phyloP scores from a whole-genome alignment of 2,888 invertebrate genomes.

The Saturnia pavonia region DNA sequence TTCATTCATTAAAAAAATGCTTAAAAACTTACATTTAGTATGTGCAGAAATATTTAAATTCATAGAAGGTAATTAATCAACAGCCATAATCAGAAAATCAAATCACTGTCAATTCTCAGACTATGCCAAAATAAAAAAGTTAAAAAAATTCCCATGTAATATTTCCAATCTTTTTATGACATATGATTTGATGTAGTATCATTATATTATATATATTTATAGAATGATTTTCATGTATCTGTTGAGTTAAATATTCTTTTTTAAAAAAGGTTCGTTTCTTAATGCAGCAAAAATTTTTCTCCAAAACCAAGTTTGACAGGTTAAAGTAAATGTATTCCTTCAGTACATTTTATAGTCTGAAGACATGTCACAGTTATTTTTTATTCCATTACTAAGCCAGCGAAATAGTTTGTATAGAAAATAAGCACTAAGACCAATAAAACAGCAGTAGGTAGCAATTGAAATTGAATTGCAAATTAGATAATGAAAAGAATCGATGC shows the following conservation, averaged over 20 bases:
- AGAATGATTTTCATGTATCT: no score
- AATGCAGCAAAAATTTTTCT: background rate
- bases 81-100: background rate
- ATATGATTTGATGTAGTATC: background rate
- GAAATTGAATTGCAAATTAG: conserved; percentile 14
- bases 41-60: no score
- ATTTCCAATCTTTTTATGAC: background rate
- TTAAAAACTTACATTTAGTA: no score
- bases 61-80: background rate
- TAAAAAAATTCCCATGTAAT: background rate
- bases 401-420: background rate
- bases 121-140: background rate
- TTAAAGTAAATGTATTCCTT: background rate
- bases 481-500: conserved; percentile 11
- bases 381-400: background rate
- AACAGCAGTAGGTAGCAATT: conserved; percentile 3
- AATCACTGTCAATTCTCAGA: background rate
- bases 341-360: background rate
- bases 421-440: background rate
- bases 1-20: no score
- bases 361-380: background rate
- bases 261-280: no score
- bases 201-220: no score
- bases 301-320: background rate
- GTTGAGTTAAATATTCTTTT: no score